A percentile compares a stretch with the other conserved stretches of the same genome.
Evolutionary conservation across 2,113 vertebrate genomes (phyloP).

Genomic region (Ovis aries): DNA sequence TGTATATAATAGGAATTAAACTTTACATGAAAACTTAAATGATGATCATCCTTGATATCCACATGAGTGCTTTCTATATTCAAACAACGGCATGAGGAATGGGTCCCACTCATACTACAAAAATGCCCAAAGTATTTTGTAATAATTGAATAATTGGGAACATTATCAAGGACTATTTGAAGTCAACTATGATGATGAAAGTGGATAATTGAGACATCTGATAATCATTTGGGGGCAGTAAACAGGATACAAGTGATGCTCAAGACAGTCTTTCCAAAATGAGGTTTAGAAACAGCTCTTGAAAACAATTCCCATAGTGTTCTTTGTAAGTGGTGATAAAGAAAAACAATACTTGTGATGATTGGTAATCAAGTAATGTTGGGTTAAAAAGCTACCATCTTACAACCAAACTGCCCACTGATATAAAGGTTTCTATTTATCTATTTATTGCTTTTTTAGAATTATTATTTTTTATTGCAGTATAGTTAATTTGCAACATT

Average conservation of each 20-base stretch:
- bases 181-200: not conserved
- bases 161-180: not conserved
- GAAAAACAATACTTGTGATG: not conserved
- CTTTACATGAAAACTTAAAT: not conserved
- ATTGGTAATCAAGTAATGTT: not conserved
- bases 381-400: not conserved
- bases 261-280: not conserved
- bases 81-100: not conserved
- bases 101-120: not conserved
- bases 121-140: not conserved
- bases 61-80: not conserved
- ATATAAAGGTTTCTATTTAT: not conserved
- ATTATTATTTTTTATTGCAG: not conserved
- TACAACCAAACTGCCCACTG: not conserved
- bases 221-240: not conserved
- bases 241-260: not conserved
- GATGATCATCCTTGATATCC: not conserved
- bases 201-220: not conserved
- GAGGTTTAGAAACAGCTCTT: not conserved
- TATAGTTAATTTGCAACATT: not conserved
- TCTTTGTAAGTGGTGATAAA: not conserved
- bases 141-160: slow-evolving; percentile 7
- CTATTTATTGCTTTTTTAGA: not conserved
- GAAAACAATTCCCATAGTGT: not conserved
- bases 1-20: not conserved